These are phyloP conservation scores for Ypsolopha sequella DNA, from an alignment of 2,888 invertebrate genomes.

Conservation along the genomic window DNA sequence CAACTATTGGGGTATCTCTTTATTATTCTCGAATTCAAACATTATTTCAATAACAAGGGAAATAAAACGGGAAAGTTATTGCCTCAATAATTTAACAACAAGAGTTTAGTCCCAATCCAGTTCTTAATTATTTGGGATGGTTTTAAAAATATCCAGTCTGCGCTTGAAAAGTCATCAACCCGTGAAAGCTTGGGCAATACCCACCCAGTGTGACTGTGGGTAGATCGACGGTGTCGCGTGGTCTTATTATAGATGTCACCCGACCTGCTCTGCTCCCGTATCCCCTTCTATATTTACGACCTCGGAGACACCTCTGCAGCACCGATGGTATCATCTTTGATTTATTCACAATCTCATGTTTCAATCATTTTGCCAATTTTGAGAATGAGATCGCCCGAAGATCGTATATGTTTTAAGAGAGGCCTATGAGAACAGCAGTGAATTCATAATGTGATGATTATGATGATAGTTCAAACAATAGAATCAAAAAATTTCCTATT, in stretches of 20 bases:
- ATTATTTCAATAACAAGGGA: too few relatives aligned
- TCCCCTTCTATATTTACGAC: slow-evolving; percentile 65
- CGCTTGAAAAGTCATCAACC: slow-evolving; percentile 54
- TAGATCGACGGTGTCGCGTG: slow-evolving; percentile 60
- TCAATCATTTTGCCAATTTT: slow-evolving; percentile 14
- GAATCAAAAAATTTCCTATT: too few relatives aligned
- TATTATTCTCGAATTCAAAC: too few relatives aligned
- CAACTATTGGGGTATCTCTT: too few relatives aligned
- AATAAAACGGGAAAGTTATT: background rate
- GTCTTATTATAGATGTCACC: slow-evolving; percentile 69
- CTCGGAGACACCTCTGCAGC: slow-evolving; percentile 13
- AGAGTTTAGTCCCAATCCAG: background rate
- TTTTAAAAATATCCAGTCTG: slow-evolving; percentile 10
- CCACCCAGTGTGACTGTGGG: slow-evolving; percentile 22
- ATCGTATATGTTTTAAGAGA: too few relatives aligned
- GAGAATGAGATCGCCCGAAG: too few relatives aligned
- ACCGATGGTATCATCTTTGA: background rate
- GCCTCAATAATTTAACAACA: background rate
- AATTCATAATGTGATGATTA: too few relatives aligned
- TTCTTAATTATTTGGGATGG: slow-evolving; percentile 8
- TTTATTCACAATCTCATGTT: background rate
- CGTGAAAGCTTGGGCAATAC: slow-evolving; percentile 57
- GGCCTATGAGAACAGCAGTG: too few relatives aligned
- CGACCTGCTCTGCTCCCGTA: slow-evolving; percentile 51
- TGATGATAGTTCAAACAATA: too few relatives aligned